Evolutionary conservation across 2,113 vertebrate species (phyloP).

Genomic region (Oenanthe melanoleuca): DNA sequence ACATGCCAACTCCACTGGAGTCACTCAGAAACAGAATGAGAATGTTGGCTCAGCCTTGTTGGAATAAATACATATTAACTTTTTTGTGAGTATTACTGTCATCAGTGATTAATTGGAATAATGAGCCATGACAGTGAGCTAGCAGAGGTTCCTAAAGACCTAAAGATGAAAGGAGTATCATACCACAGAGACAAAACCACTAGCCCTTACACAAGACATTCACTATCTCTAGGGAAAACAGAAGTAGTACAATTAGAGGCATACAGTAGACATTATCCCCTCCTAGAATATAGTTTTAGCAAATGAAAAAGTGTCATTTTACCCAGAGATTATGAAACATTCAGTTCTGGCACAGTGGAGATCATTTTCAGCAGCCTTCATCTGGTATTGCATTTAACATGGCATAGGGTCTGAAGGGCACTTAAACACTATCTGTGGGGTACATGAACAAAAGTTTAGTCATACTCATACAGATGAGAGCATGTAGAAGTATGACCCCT

Average conservation of each 20-base stretch:
- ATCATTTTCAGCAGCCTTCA: neutral
- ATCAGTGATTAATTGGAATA: conserved; percentile 12
- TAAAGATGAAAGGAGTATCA: neutral
- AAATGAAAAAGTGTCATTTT: neutral
- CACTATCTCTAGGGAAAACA: neutral
- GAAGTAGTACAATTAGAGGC: neutral
- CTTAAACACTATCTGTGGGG: neutral
- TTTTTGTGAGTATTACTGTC: conserved; percentile 1
- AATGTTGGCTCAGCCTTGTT: neutral
- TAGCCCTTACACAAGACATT: neutral
- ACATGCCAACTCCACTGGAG: neutral
- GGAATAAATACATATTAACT: neutral
- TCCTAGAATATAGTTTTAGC: neutral
- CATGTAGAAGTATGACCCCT: neutral
- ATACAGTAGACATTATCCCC: neutral
- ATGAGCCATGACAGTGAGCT: neutral
- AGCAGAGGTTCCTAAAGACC: neutral
- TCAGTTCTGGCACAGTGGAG: neutral
- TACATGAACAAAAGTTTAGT: neutral
- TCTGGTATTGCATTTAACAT: neutral
- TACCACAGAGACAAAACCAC: neutral
- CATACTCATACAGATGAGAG: neutral
- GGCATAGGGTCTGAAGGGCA: neutral
- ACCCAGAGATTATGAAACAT: neutral
- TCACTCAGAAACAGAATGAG: neutral